These are phyloP conservation scores for Bagarius yarrelli DNA, from an alignment of 2,113 vertebrate genomes.

Conservation along the genomic window DNA sequence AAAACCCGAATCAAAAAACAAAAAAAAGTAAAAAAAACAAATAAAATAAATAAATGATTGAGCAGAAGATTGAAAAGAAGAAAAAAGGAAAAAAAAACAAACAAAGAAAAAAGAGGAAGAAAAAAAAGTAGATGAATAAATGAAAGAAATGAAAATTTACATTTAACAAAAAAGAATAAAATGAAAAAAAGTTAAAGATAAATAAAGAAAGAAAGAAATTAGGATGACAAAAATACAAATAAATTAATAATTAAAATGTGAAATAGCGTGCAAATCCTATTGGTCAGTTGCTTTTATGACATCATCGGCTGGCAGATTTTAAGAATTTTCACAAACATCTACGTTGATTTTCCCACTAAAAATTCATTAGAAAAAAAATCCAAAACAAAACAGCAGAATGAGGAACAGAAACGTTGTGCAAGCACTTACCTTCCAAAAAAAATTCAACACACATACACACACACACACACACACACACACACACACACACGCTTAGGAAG, in stretches of 20 bases:
- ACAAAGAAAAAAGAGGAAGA: neutral
- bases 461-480: slow-evolving; percentile 44
- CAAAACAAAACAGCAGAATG: neutral
- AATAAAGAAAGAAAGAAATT: too few species aligned
- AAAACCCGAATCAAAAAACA: too few species aligned
- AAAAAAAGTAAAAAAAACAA: too few species aligned
- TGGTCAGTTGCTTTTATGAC: neutral
- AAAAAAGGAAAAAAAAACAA: neutral
- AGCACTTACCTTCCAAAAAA: neutral
- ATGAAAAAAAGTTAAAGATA: too few species aligned
- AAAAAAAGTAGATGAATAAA: neutral
- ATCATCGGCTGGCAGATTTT: neutral
- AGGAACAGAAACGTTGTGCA: neutral
- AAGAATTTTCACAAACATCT: neutral
- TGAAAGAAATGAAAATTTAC: too few species aligned
- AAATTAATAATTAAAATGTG: too few species aligned
- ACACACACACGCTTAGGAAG: slow-evolving; percentile 10
- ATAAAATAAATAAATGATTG: neutral
- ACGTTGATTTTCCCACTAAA: neutral
- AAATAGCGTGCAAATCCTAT: neutral
- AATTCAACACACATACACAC: neutral
- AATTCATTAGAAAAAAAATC: neutral
- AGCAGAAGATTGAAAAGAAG: neutral
- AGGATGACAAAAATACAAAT: too few species aligned
- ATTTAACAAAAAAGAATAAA: too few species aligned